Conservation (phyloP, 2,797 vertebrate species). For the Danio albolineatus region DNA sequence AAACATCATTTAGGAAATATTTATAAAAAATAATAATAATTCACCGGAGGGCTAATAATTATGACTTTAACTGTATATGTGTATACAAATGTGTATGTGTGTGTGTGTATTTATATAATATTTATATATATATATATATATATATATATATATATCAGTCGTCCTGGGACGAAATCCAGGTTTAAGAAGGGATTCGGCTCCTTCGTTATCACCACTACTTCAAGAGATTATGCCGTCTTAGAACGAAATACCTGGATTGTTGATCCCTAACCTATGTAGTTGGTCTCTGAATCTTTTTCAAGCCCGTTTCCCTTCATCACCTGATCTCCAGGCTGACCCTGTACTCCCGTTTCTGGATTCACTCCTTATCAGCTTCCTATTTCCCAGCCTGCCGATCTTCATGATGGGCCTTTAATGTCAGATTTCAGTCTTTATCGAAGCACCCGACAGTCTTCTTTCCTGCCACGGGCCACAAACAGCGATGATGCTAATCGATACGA, state of each 20-base stretch:
- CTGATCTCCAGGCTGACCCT: conserved; percentile 37
- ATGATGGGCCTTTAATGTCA: too few species aligned
- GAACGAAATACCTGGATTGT: conserved; percentile 42
- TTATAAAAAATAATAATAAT: too few species aligned
- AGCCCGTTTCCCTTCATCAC: conserved; percentile 19
- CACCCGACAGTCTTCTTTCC: conserved; percentile 11
- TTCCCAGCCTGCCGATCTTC: conserved; percentile 9
- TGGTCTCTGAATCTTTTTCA: conserved; percentile 34
- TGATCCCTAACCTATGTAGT: conserved; percentile 32
- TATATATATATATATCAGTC: not conserved
- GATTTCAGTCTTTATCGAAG: not conserved
- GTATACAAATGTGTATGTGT: too few species aligned
- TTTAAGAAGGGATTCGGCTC: conserved; percentile 33
- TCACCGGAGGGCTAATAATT: too few species aligned
- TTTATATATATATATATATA: too few species aligned
- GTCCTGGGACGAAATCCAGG: not conserved
- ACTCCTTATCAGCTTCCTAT: conserved; percentile 31
- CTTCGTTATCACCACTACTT: not conserved
- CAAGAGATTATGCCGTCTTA: conserved; percentile 43
- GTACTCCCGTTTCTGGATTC: not conserved
- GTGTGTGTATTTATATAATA: too few species aligned
- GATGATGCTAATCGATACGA: conserved; percentile 15
- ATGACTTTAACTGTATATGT: too few species aligned
- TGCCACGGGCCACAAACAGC: not conserved
- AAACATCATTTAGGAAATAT: too few species aligned